Evolutionary conservation across 2,113 vertebrate genomes (phyloP), one percentile per base, ranked within the genome.

Genomic region (Podilymbus podiceps): DNA sequence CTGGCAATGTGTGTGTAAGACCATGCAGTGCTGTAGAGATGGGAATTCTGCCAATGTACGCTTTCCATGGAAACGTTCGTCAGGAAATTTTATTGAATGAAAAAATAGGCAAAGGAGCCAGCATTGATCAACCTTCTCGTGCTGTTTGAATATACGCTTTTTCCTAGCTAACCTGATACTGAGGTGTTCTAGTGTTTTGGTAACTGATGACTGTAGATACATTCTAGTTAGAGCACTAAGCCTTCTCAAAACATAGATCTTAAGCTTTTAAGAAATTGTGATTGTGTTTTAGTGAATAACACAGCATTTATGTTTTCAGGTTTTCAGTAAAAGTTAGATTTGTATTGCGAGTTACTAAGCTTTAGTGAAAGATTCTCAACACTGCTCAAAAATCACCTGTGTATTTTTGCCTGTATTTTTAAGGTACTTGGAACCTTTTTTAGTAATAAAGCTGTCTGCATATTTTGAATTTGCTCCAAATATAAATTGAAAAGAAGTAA

Each of bases 361-460:
- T 67, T 49, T 66, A 79, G 33, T 66, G 71, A 21, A 15, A 49
- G 46, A 40, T 71, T 74, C 75, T 75, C n/a, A 33, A 9, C 5
- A 3, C 6, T 38, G 14, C 27, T 67, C 30, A 55, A 15, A 6
- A 25, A 28, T 49, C 9, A 17, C 5, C 13, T 0, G 0, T 38
- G 0, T 60, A 9, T 68, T 81, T 87, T 46, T 59, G 46, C 49
- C 44, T 93, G 27, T 75, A 23, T 59, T 67, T 87, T 84, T 56
- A 53, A 85, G 40, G 9, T 27, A 17, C 22, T 69, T 7, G 42
- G 27, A 58, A 31, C 56, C 44, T 50, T 72, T 40, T 6, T 52
- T 85, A 66, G 17, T 27, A 59, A 13, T 49, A 60, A 58, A 66
- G 8, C 15, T 75, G 27, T 25, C 31, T 86, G 38, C 13, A 2